A percentile compares a stretch with the other conserved stretches of the same genome.
These are phyloP conservation scores for Limosa lapponica DNA, from an alignment of 2,797 vertebrate genomes.

Conservation along the genomic window DNA sequence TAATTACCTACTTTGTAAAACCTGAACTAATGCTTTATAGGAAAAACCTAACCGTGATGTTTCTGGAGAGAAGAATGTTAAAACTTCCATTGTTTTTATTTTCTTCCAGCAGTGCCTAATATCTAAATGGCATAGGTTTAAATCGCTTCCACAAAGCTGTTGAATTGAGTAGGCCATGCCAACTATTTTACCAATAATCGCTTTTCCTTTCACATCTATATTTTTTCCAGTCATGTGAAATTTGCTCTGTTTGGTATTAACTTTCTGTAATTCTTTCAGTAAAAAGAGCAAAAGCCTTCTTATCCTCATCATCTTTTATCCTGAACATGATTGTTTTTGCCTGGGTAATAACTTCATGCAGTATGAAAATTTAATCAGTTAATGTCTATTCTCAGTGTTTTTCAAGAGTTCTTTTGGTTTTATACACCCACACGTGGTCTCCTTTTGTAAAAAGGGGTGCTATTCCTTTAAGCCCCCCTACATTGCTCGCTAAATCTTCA, in stretches of 20 bases:
- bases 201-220: background rate
- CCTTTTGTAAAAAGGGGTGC: background rate
- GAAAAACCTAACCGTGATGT: background rate
- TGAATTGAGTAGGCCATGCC: background rate
- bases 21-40: background rate
- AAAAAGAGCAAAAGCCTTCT: background rate
- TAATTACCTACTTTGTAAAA: background rate
- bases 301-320: background rate
- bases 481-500: background rate
- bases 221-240: background rate
- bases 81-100: conserved; percentile 20
- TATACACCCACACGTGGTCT: background rate
- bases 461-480: background rate
- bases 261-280: background rate
- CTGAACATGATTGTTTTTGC: accelerated
- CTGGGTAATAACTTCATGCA: background rate
- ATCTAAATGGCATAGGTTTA: conserved; percentile 38
- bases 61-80: background rate
- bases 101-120: conserved; percentile 23
- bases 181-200: background rate
- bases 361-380: conserved; percentile 32
- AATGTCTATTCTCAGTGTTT: conserved; percentile 5
- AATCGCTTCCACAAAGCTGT: background rate
- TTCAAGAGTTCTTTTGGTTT: background rate
- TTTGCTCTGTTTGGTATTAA: background rate